Evolutionary conservation across 2,888 invertebrate genomes (phyloP).

Genomic region (Barypeithes pellucidus): DNA sequence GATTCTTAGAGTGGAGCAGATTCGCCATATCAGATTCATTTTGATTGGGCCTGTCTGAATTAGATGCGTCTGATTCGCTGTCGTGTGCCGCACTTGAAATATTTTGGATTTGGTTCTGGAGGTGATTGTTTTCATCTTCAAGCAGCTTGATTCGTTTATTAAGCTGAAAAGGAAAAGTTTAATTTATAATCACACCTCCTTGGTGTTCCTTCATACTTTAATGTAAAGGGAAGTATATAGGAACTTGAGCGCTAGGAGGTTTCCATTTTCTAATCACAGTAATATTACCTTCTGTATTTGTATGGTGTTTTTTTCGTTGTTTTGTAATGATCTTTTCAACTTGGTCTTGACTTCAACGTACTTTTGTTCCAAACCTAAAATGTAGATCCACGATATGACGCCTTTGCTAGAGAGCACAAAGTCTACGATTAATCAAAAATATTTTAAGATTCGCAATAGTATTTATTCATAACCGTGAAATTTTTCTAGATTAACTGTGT

Average conservation of each 20-base stretch:
- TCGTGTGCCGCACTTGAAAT: slow-evolving; percentile 63
- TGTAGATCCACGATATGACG: no score
- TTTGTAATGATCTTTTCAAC: slow-evolving; percentile 68
- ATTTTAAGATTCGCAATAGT: no score
- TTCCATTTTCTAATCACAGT: no score
- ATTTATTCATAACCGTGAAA: no score
- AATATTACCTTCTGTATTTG: slow-evolving; percentile 71
- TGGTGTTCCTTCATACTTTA: no score
- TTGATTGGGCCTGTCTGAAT: slow-evolving; percentile 72
- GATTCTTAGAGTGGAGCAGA: slow-evolving; percentile 79
- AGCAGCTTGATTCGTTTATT: slow-evolving; percentile 67
- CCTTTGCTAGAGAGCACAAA: no score
- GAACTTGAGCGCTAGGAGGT: background rate
- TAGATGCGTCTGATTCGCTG: slow-evolving; percentile 73
- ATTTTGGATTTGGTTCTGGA: slow-evolving; percentile 70
- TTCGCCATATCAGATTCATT: slow-evolving; percentile 74
- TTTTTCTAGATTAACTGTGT: no score
- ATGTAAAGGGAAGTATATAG: no score
- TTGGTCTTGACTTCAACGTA: slow-evolving; percentile 69
- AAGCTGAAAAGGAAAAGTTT: slow-evolving; percentile 62
- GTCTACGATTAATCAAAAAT: no score
- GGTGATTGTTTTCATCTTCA: slow-evolving; percentile 69
- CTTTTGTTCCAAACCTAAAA: slow-evolving; percentile 69
- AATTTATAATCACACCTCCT: no score
- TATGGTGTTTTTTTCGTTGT: slow-evolving; percentile 65